Conservation (phyloP, 2,888 invertebrate species). For the Clivina fossor region DNA sequence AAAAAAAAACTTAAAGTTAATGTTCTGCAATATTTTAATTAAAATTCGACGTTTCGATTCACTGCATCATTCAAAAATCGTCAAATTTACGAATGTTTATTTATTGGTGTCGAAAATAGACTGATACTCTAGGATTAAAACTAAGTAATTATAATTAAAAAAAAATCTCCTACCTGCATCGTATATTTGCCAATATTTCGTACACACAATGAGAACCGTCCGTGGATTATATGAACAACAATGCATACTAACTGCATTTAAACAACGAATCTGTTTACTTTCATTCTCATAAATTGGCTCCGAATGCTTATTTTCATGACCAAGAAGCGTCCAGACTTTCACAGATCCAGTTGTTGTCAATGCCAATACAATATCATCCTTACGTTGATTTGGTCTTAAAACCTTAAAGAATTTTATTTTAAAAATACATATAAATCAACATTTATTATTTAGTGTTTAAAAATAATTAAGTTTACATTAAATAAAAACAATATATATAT, state of each 20-base stretch:
- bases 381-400: slow-evolving; percentile 70
- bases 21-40: too few relatives aligned
- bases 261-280: slow-evolving; percentile 92
- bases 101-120: too few relatives aligned
- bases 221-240: slow-evolving; percentile 96
- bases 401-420: slow-evolving; percentile 52
- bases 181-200: slow-evolving; percentile 94
- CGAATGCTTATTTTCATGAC: slow-evolving; percentile 82
- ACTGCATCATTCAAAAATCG: too few relatives aligned
- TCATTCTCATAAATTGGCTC: slow-evolving; percentile 95
- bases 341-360: slow-evolving; percentile 95
- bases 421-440: slow-evolving; percentile 2
- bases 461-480: background rate
- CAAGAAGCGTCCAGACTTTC: slow-evolving; percentile 93
- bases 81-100: too few relatives aligned
- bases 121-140: slow-evolving; percentile 11
- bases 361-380: slow-evolving; percentile 94
- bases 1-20: too few relatives aligned
- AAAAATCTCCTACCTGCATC: slow-evolving; percentile 63
- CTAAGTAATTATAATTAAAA: slow-evolving; percentile 9
- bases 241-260: slow-evolving; percentile 89
- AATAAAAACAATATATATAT: background rate
- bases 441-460: slow-evolving; percentile 10
- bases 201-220: slow-evolving; percentile 94
- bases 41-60: too few relatives aligned